Evolutionary conservation across 37 sponge, comb jelly and placozoan species (phyloP).

Genomic region (Beroe forskalii): DNA sequence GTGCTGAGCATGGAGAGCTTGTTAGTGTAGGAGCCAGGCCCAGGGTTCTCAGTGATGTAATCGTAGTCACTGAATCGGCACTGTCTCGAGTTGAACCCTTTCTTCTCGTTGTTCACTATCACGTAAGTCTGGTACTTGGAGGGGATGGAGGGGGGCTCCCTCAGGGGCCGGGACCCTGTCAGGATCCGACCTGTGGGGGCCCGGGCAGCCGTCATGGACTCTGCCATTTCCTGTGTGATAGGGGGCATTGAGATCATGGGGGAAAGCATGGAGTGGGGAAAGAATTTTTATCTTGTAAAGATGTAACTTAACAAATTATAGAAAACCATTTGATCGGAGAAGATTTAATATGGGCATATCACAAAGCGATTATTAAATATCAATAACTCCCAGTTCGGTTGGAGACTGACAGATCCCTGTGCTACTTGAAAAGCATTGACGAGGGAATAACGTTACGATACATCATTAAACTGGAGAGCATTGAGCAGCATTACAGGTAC

Average conservation of each 20-base stretch:
- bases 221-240: too few species aligned
- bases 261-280: not conserved
- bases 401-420: not conserved
- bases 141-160: slow-evolving; percentile 82
- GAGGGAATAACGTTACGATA: slow-evolving; percentile 12
- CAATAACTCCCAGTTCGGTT: not conserved
- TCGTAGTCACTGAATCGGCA: slow-evolving; percentile 73
- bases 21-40: slow-evolving; percentile 32
- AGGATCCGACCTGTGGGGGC: not conserved
- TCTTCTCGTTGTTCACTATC: slow-evolving; percentile 71
- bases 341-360: too few species aligned
- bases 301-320: too few species aligned
- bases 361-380: too few species aligned
- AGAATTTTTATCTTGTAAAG: not conserved
- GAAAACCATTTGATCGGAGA: too few species aligned
- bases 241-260: not conserved
- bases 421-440: not conserved
- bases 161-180: slow-evolving; percentile 31
- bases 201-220: too few species aligned
- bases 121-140: slow-evolving; percentile 82
- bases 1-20: not conserved
- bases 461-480: not conserved
- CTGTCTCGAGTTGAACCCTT: slow-evolving; percentile 78
- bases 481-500: not conserved
- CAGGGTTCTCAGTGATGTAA: slow-evolving; percentile 63